Base-by-base conservation (phyloP, 2,797 vertebrate species). In the Schizothorax lantsangensis region DNA sequence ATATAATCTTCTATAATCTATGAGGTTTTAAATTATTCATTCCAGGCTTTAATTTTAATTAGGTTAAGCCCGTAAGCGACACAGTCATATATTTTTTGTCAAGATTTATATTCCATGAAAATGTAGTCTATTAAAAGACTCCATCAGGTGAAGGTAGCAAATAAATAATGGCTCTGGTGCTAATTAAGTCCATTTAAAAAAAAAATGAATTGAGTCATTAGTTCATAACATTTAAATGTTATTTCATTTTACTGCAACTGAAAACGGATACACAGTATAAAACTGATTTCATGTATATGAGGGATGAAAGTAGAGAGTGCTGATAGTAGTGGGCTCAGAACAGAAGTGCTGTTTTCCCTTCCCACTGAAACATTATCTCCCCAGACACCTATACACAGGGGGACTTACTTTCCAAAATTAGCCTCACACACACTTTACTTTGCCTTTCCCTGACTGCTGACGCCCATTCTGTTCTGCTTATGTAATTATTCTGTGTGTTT, bases 1-100 rank as follows among this genome's bases (percentile, higher is more conserved):
- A 84, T 43, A 43, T 69, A 43, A 84, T 84, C 83, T 78, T 79
- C 47, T 33, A 77, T 75, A 66, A 84, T 78, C 59, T 77, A 78
- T 64, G 45, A 84, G 47, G 36, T n/a, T 78, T 40, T 79, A 68
- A 78, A 78, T 84, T 30, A 79, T 84, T 79, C 6, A 84, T 78
- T 79, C 62, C 59, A 19, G 71, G 11, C n/a, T 71, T 71, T 4
- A 33, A 10, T 69, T 59, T 71, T 47, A 54, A 79, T 79, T 71
- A 36, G 64, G 38, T 47, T 72, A 71, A 79, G 49, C 47, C 64
- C 4, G 15, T 45, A 33, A 69, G 73, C 33, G 15, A 78, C 45
- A 64, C 19, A 78, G 11, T 54, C 49, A 59, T 79, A n/a, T 36
- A 84, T 64, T 68, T 82, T 79, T 85, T 45, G 62, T 85, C 64